Conservation (phyloP, 1,140 invertebrate genomes). For the Cyphomyrmex costatus region DNA sequence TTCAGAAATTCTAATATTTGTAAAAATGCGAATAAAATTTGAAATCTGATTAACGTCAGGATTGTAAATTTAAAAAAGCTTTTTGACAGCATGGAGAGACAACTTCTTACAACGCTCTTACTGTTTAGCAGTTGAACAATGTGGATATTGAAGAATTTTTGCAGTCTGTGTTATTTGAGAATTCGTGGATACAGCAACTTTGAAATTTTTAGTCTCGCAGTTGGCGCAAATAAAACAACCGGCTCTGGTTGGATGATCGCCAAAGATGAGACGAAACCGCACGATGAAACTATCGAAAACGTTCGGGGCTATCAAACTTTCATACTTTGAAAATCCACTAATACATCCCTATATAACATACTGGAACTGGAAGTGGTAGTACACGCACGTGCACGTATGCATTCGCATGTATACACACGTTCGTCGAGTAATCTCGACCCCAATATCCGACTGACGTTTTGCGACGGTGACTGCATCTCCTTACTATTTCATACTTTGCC, state of each 20-base stretch:
- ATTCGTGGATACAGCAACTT: slow-evolving; percentile 14
- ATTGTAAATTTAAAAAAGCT: background rate
- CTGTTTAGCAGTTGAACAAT: slow-evolving; percentile 17
- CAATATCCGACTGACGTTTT: slow-evolving; percentile 62
- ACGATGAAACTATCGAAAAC: slow-evolving; percentile 38
- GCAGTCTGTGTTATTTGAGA: background rate
- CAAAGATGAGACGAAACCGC: slow-evolving; percentile 9
- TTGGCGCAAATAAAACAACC: slow-evolving; percentile 39
- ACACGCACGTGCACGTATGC: slow-evolving; percentile 22
- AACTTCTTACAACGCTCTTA: background rate
- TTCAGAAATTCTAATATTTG: slow-evolving; percentile 17
- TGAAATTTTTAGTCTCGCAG: slow-evolving; percentile 33
- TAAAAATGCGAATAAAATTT: background rate
- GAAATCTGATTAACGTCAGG: slow-evolving; percentile 8
- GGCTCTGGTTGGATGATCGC: slow-evolving; percentile 36
- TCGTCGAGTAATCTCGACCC: slow-evolving; percentile 51
- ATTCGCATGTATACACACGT: background rate
- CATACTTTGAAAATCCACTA: slow-evolving; percentile 34
- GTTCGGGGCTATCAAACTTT: slow-evolving; percentile 49
- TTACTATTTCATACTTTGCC: slow-evolving; percentile 62
- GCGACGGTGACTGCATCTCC: slow-evolving; percentile 58
- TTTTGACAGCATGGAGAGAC: background rate
- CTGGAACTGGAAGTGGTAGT: background rate
- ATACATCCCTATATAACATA: slow-evolving; percentile 48
- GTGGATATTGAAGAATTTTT: background rate